phyloP scores from a whole-genome alignment of 2,113 vertebrate genomes.

The Orycteropus afer region DNA sequence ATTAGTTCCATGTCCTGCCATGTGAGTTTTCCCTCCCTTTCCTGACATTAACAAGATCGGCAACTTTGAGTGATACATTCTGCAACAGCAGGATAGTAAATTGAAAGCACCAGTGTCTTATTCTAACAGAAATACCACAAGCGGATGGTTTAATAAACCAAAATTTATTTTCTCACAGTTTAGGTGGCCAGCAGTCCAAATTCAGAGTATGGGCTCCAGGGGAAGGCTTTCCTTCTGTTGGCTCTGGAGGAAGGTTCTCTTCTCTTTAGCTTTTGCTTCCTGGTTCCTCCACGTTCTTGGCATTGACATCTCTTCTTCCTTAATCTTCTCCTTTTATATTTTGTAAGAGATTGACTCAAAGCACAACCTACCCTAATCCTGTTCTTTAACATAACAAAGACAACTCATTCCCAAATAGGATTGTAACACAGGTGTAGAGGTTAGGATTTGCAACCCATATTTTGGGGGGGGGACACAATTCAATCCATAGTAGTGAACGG shows the following conservation, averaged over 20 bases:
- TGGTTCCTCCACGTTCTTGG: not conserved
- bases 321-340: not conserved
- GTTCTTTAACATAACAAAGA: not conserved
- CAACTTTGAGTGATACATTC: slow-evolving; percentile 49
- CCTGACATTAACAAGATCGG: slow-evolving; percentile 37
- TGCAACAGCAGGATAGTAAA: slow-evolving; percentile 50
- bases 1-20: slow-evolving; percentile 11
- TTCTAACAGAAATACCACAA: not conserved
- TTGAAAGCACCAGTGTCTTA: slow-evolving; percentile 51
- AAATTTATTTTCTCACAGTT: too few species aligned
- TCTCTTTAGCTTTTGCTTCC: not conserved
- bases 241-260: not conserved
- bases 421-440: not conserved
- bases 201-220: too few species aligned
- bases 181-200: not conserved
- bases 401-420: not conserved
- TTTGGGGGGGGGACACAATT: not conserved
- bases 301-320: not conserved
- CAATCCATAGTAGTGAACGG: not conserved
- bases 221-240: not conserved
- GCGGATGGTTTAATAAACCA: not conserved
- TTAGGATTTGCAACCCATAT: not conserved
- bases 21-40: slow-evolving; percentile 6
- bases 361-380: not conserved
- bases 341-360: not conserved